Conservation (phyloP, 2,113 vertebrate species). For the Macroglossus sobrinus region DNA sequence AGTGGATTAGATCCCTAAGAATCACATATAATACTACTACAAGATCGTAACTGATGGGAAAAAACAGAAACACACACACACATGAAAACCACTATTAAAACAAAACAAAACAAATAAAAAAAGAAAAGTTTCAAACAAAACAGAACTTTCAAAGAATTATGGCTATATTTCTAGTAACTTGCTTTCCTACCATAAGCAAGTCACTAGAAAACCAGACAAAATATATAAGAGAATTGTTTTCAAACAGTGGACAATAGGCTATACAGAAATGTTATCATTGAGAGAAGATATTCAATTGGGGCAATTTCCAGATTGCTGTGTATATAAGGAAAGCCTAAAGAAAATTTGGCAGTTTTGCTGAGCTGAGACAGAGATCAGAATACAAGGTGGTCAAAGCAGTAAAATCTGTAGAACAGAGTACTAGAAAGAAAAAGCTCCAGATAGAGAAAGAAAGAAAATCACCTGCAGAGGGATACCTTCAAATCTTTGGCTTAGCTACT, state of each 20-base stretch:
- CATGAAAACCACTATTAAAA: background rate
- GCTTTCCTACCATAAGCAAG: background rate
- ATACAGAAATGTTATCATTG: background rate
- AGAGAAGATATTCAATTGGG: background rate
- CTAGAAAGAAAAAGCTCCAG: background rate
- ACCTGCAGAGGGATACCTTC: background rate
- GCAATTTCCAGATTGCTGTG: background rate
- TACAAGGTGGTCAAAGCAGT: background rate
- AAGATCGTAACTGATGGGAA: background rate
- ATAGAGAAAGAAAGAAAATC: background rate
- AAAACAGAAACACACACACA: background rate
- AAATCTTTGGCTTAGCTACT: background rate
- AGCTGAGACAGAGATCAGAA: background rate
- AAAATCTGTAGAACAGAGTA: background rate
- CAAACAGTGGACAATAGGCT: background rate
- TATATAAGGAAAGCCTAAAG: background rate
- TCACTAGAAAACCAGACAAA: constrained; percentile 4
- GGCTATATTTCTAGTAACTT: background rate
- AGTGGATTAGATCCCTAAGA: background rate
- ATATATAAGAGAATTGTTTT: background rate
- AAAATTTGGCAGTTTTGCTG: background rate
- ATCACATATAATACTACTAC: background rate
- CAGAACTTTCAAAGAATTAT: background rate
- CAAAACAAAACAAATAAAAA: background rate
- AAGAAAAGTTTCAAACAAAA: background rate